Evolutionary conservation across 2,797 vertebrate species (phyloP), one percentile per base, ranked within the genome.

Genomic region (Chelmon rostratus): DNA sequence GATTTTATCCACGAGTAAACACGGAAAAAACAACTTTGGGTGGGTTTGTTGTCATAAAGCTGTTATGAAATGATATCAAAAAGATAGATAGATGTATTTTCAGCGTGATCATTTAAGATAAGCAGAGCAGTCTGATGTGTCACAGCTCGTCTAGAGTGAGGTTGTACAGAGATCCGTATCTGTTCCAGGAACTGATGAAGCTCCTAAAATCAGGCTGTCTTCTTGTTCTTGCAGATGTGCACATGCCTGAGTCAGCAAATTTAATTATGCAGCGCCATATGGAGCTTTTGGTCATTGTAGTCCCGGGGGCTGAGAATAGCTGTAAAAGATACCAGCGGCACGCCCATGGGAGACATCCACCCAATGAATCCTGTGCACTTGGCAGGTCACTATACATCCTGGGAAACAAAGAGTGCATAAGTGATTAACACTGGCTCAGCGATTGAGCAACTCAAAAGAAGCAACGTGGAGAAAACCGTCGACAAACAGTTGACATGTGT

Each of bases 191-290:
- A 21, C 58, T 33, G 47, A 61, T 61, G 62, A 67, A 44, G 31
- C 61, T 66, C 25, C 49, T 2, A 21, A 33, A 25, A 72, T 68
- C 62, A 63, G 69, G 53, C 53, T 61, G 53, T 73, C 72, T 25
- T 50, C n/a, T 73, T 58, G 49, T 61, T 76, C 46, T 38, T 77
- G 65, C 58, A 71, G 61, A 71, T 85, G 83, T 59, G 21, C 52
- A 70, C 16, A 58, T 49, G 21, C 50, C 59, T 67, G 56, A 80
- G 37, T 83, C 77, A 82, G 76, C 72, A 40, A 35, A 19, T 62
- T 69, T 6, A 66, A 15, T 61, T 63, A 74, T 63, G 75, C 25
- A 56, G 33, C 16, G 46, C 64, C 63, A 73, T 73, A 69, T 76
- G 63, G 68, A 68, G 72, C 50, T 49, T 54, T 50, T 58, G 59